Evolutionary conservation across 2,797 vertebrate species (phyloP).

Genomic region (Pipistrellus pipistrellus): DNA sequence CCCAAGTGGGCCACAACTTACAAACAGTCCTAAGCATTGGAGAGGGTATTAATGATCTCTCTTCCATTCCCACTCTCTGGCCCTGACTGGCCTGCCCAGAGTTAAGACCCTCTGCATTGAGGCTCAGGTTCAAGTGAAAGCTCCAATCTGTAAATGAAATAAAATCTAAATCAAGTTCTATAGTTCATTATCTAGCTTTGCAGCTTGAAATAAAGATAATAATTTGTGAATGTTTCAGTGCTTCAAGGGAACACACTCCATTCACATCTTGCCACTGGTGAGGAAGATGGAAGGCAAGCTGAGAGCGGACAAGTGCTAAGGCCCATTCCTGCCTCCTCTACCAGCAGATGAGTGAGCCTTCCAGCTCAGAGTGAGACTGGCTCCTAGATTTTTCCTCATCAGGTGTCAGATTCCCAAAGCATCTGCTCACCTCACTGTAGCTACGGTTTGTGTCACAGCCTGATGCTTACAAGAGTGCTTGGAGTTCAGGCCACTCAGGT

Average conservation of each 20-base stretch:
- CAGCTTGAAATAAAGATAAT: no score
- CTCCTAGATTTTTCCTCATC: neutral
- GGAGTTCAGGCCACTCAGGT: neutral
- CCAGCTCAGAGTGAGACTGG: neutral
- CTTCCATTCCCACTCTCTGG: neutral
- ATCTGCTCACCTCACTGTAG: neutral
- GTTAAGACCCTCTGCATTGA: neutral
- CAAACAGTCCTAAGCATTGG: rapidly evolving
- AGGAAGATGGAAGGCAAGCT: neutral
- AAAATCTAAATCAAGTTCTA: neutral
- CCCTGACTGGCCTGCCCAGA: neutral
- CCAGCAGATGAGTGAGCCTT: rapidly evolving
- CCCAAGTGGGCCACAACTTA: neutral
- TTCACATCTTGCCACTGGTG: neutral
- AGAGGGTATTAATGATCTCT: no score
- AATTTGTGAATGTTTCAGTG: neutral
- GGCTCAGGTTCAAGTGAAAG: neutral
- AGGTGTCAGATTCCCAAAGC: rapidly evolving
- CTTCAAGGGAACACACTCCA: neutral
- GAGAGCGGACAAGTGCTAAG: rapidly evolving
- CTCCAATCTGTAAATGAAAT: neutral
- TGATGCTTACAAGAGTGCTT: neutral
- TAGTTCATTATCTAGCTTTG: neutral
- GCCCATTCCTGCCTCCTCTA: neutral
- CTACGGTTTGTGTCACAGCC: neutral